Percentiles rank a stretch among this genome's conserved stretches.
phyloP scores from a whole-genome alignment of 2,113 vertebrate genomes.

The Sinocyclocheilus rhinocerous region DNA sequence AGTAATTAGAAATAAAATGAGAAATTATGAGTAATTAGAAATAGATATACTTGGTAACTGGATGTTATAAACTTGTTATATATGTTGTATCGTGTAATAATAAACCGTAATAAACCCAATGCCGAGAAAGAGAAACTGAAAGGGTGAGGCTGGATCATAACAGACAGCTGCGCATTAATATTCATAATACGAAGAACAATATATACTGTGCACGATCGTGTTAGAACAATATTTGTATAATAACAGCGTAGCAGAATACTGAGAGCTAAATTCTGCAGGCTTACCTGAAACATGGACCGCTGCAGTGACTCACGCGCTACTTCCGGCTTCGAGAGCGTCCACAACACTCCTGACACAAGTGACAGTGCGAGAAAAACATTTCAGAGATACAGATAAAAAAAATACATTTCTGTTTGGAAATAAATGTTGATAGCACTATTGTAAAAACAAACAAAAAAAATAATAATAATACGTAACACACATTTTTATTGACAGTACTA shows the following conservation, averaged over 20 bases:
- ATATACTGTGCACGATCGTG: background rate
- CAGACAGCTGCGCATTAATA: background rate
- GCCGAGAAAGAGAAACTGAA: conserved; percentile 54
- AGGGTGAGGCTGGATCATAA: conserved; percentile 7
- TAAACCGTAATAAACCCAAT: background rate
- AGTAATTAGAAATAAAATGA: background rate
- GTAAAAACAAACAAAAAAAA: no score
- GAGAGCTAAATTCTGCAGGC: background rate
- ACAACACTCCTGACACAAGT: background rate
- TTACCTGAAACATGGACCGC: conserved; percentile 1
- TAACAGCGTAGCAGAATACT: background rate
- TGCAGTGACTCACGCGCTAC: background rate
- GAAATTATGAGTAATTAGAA: background rate
- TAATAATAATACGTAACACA: background rate
- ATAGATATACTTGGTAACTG: background rate
- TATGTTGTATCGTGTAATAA: background rate
- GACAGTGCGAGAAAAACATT: background rate
- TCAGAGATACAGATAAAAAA: background rate
- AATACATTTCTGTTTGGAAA: background rate
- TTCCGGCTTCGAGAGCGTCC: conserved; percentile 27
- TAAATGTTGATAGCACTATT: background rate
- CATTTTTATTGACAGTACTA: background rate
- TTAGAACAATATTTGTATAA: background rate
- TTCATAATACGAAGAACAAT: background rate
- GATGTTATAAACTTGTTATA: background rate